These are phyloP conservation scores for Noctilio leporinus DNA, from an alignment of 2,113 vertebrate species.

Conservation along the genomic window DNA sequence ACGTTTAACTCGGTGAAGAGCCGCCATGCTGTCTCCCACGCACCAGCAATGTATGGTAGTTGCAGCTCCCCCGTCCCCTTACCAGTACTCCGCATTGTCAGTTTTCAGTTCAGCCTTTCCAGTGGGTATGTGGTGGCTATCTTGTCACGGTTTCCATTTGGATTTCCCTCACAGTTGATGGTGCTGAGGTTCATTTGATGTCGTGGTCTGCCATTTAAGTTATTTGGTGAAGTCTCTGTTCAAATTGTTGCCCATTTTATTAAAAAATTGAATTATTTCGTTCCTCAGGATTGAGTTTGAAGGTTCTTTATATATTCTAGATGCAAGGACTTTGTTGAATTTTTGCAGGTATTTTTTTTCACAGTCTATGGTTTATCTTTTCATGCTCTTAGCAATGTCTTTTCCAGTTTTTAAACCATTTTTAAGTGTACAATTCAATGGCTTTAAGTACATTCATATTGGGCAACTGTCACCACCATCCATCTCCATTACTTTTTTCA, in stretches of 20 bases:
- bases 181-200: neutral
- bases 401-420: neutral
- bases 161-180: neutral
- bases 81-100: neutral
- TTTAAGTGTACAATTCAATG: neutral
- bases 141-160: neutral
- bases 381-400: neutral
- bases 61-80: neutral
- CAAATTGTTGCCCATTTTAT: neutral
- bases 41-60: neutral
- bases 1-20: neutral
- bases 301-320: neutral
- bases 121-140: neutral
- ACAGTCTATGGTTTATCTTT: neutral
- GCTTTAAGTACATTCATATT: neutral
- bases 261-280: neutral
- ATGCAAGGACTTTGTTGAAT: neutral
- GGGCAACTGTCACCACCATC: neutral
- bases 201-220: neutral
- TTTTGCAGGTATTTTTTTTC: neutral
- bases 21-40: neutral
- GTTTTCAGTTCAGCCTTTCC: neutral
- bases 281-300: neutral
- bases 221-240: neutral
- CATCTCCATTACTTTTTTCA: neutral